Evolutionary conservation across 1,140 invertebrate species (phyloP).

Genomic region (Leptoteleia sp.): DNA sequence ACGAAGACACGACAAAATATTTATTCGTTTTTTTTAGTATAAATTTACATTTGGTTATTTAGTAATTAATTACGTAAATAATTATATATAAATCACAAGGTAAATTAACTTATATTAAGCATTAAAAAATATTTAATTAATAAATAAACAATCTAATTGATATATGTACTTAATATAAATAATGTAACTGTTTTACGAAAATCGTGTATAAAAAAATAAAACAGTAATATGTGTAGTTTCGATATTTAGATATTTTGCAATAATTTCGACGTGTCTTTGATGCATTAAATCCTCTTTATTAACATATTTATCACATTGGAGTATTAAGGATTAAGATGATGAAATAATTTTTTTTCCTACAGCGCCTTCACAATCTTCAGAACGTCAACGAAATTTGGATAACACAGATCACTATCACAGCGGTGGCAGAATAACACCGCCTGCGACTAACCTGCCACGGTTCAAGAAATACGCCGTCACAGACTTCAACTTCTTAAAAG

Average conservation of each 20-base stretch:
- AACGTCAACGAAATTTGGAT: conserved; percentile 76
- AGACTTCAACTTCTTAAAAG: conserved; percentile 96
- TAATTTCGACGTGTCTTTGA: conserved; percentile 16
- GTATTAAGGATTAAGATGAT: conserved; percentile 9
- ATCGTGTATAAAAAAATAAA: too few relatives aligned
- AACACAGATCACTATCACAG: conserved; percentile 83
- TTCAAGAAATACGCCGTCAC: conserved; percentile 94
- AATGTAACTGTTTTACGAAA: too few relatives aligned
- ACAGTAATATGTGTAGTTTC: too few relatives aligned
- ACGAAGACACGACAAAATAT: neutral
- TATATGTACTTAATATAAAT: too few relatives aligned
- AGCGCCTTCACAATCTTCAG: conserved; percentile 78
- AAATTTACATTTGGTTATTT: too few relatives aligned
- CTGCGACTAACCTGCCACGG: conserved; percentile 90
- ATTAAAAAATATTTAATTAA: too few relatives aligned
- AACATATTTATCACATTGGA: neutral
- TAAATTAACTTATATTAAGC: too few relatives aligned
- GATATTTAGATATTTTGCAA: conserved; percentile 7
- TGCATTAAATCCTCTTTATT: neutral
- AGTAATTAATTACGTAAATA: too few relatives aligned
- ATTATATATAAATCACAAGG: too few relatives aligned
- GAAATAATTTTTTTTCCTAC: conserved; percentile 38
- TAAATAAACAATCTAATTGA: neutral
- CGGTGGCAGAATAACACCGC: conserved; percentile 89
- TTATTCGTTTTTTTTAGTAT: neutral